These are phyloP conservation scores for Eulemur rubriventer DNA, from an alignment of 2,797 vertebrate genomes.

Conservation along the genomic window DNA sequence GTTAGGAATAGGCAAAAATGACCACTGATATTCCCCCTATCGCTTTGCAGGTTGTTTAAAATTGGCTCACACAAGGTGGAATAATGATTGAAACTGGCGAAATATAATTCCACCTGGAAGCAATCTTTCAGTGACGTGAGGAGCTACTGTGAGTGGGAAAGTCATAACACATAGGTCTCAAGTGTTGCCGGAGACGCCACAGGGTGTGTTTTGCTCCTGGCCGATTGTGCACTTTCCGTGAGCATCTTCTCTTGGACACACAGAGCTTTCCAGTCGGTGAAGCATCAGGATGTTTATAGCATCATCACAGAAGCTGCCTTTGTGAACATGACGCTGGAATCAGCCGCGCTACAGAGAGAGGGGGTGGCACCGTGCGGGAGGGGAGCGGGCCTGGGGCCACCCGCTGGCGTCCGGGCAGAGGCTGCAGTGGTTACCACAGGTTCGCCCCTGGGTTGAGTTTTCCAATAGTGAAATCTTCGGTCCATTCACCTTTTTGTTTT, in stretches of 20 bases:
- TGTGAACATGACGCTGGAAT: neutral
- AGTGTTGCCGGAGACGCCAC: rapidly evolving
- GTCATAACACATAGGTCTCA: rapidly evolving
- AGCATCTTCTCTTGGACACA: neutral
- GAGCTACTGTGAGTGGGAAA: too few relatives aligned
- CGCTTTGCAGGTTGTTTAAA: neutral
- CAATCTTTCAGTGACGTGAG: neutral
- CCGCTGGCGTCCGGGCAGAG: neutral
- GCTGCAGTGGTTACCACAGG: rapidly evolving
- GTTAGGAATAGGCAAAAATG: rapidly evolving
- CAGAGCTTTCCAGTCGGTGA: neutral
- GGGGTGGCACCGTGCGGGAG: too few relatives aligned
- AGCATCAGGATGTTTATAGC: neutral
- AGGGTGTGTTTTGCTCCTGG: too few relatives aligned
- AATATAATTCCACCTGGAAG: neutral
- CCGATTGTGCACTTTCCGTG: rapidly evolving
- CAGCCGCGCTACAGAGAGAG: too few relatives aligned
- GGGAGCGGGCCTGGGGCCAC: too few relatives aligned
- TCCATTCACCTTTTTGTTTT: neutral
- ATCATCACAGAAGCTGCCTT: neutral
- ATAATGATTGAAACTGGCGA: neutral
- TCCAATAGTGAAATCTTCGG: neutral
- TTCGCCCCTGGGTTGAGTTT: neutral
- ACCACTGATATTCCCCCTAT: too few relatives aligned
- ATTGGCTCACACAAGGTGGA: neutral